Base-by-base conservation (phyloP, 2,797 vertebrate genomes). In the Botia almorhae region DNA sequence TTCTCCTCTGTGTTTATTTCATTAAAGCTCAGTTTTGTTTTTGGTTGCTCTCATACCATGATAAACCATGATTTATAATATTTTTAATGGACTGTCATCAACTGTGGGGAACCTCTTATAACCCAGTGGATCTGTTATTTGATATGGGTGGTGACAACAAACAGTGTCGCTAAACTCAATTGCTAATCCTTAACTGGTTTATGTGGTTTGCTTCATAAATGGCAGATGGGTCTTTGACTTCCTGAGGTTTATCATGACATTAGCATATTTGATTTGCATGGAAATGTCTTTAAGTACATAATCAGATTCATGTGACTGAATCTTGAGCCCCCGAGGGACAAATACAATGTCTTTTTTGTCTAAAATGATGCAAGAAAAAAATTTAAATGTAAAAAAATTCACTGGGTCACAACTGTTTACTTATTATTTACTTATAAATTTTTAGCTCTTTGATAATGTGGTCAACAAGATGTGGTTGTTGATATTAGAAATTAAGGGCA, bases 161-260 rank as follows among this genome's bases (percentile, higher is more conserved):
- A 58, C 16, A 43, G 56, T 50, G n/a, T 53, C 72, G 23, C 64
- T 69, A 63, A 61, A 60, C 16, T 70, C 65, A 74, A 67, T 80
- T 73, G 63, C 23, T 2, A 58, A n/a, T 48, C 12, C 21, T 67
- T 67, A 80, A 73, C 67, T 7, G 4, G 58, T 80, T 81, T 43
- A 51, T 51, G 72, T 50, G 76, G 50, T 69, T 60, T 64, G 14
- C n/a, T 50, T 65, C 60, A 55, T 19, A 84, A 74, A 83, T 64
- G 53, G 51, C 78, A 81, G 72, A 51, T 72, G 67, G 26, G 77
- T 63, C 77, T 78, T 73, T 76, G 11, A 69, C 68, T 74, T 73
- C 78, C 70, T 50, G 50, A 58, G 78, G 60, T 11, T 33, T 64
- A 39, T 78, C 21, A 17, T 36, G 2, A 69, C 68, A 77, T 69